These are phyloP conservation scores for Mycteria americana DNA, from an alignment of 2,797 vertebrate genomes.

Conservation along the genomic window DNA sequence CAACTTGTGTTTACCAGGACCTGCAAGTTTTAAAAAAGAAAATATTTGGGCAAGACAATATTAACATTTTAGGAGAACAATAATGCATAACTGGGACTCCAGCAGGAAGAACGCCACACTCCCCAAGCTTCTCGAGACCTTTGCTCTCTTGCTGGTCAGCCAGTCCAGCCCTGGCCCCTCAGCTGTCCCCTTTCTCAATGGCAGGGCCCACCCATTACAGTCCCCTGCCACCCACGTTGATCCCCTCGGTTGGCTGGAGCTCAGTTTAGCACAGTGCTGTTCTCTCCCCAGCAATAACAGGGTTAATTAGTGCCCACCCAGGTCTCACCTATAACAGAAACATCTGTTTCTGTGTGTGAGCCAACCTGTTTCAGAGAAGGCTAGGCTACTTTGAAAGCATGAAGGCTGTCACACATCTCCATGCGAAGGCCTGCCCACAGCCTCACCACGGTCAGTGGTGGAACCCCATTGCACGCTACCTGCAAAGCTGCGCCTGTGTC, in stretches of 20 bases:
- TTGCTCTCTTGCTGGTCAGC: neutral
- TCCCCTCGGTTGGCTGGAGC: neutral
- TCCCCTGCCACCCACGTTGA: rapidly evolving
- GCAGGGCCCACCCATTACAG: rapidly evolving
- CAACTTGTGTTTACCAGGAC: neutral
- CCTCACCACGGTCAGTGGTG: rapidly evolving
- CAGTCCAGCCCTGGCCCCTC: neutral
- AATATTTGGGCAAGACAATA: neutral
- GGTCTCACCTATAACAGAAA: neutral
- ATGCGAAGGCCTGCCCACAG: neutral
- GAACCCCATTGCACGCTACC: rapidly evolving
- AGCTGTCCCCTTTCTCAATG: neutral
- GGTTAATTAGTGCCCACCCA: neutral
- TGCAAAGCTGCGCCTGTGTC: neutral
- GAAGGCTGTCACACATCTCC: neutral
- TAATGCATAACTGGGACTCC: neutral
- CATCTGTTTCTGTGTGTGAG: neutral
- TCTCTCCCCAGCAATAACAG: neutral
- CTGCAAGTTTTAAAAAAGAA: neutral
- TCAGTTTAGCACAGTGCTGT: neutral
- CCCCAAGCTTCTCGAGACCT: neutral
- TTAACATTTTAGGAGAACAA: neutral
- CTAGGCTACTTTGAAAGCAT: neutral
- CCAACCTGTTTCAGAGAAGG: neutral
- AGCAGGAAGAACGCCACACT: neutral